These are phyloP conservation scores for Carollia perspicillata DNA, from an alignment of 2,113 vertebrate species.

Conservation along the genomic window DNA sequence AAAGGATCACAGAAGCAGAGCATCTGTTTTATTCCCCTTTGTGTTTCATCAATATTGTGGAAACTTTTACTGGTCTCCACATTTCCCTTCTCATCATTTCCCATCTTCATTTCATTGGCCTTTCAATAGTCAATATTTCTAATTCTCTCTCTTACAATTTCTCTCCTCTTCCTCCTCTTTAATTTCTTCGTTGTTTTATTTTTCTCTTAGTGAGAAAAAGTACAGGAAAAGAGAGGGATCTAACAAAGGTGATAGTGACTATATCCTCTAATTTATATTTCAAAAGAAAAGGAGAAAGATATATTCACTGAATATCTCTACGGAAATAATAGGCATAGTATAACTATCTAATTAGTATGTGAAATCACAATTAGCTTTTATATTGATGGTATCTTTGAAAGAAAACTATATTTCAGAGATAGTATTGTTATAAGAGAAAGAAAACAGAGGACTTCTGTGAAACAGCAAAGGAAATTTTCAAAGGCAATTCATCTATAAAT, in stretches of 20 bases:
- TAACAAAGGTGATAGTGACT: background rate
- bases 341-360: background rate
- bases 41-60: constrained; percentile 12
- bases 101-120: background rate
- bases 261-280: background rate
- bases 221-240: background rate
- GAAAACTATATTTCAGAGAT: background rate
- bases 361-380: background rate
- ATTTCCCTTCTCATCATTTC: constrained; percentile 27
- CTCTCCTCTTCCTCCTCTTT: background rate
- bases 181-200: constrained; percentile 23
- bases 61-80: background rate
- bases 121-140: constrained; percentile 22
- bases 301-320: background rate
- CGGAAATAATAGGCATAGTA: background rate
- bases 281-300: background rate
- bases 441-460: background rate
- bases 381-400: background rate
- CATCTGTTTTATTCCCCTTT: constrained; percentile 6
- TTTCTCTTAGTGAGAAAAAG: constrained; percentile 42
- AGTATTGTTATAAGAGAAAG: background rate
- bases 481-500: background rate
- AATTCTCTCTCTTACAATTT: background rate
- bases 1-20: constrained; percentile 22
- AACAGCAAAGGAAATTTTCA: background rate